Conservation (phyloP, 1,140 invertebrate species). For the Lepeophtheirus salmonis region DNA sequence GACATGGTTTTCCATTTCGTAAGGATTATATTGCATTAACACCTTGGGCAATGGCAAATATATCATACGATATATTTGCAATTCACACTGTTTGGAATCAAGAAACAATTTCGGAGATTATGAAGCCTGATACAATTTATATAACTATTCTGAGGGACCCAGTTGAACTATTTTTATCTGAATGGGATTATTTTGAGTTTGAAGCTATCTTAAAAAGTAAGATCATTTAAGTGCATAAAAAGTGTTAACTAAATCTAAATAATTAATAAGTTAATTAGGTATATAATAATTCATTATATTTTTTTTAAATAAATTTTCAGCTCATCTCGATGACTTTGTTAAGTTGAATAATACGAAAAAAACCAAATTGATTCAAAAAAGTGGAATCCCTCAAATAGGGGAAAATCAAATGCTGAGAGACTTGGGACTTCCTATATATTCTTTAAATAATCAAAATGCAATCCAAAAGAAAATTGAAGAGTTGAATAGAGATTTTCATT, state of each 20-base stretch:
- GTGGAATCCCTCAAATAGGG: slow-evolving; percentile 19
- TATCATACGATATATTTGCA: slow-evolving; percentile 21
- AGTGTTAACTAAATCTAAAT: background rate
- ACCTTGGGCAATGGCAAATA: slow-evolving; percentile 6
- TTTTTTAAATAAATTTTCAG: background rate
- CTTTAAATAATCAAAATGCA: slow-evolving; percentile 13
- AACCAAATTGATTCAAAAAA: background rate
- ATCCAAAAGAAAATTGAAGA: slow-evolving; percentile 22
- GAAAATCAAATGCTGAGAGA: slow-evolving; percentile 26
- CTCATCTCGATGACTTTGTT: background rate
- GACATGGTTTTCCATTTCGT: slow-evolving; percentile 23
- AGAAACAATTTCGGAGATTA: background rate
- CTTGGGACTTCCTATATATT: slow-evolving; percentile 20
- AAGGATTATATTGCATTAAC: slow-evolving; percentile 20
- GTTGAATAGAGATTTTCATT: slow-evolving; percentile 30
- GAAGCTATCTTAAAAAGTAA: slow-evolving; percentile 1
- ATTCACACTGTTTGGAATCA: slow-evolving; percentile 19
- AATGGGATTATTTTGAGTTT: slow-evolving; percentile 20
- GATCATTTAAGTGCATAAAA: background rate
- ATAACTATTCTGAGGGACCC: slow-evolving; percentile 20
- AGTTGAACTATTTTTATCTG: slow-evolving; percentile 15
- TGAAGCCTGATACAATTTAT: slow-evolving; percentile 11
- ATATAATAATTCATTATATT: too few relatives aligned
- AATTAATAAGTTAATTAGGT: background rate
- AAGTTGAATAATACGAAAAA: background rate